These are phyloP conservation scores for Ifrita kowaldi DNA, from an alignment of 2,113 vertebrate species.

Conservation along the genomic window DNA sequence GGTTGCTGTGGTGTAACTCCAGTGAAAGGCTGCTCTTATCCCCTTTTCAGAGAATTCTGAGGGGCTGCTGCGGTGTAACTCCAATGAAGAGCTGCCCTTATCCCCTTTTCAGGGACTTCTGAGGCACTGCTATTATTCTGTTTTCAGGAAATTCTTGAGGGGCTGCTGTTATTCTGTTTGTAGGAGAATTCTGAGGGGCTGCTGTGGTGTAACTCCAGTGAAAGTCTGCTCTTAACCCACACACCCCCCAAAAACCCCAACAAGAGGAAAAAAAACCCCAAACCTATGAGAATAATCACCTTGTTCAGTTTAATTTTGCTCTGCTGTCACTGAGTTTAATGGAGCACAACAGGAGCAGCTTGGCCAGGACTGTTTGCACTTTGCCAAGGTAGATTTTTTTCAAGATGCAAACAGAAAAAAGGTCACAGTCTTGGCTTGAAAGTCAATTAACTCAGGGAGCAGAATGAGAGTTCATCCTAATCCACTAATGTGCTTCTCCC, in stretches of 20 bases:
- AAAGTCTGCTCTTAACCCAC: background rate
- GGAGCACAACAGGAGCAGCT: background rate
- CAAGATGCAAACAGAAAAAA: background rate
- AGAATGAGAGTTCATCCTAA: conserved; percentile 21
- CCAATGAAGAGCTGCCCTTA: no score
- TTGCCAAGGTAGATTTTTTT: background rate
- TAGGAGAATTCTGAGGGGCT: no score
- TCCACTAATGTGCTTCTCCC: conserved; percentile 30
- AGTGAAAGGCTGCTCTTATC: background rate
- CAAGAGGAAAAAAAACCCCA: background rate
- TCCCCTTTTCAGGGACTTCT: background rate
- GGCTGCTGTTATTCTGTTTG: background rate
- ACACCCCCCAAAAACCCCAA: no score
- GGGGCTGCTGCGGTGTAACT: no score
- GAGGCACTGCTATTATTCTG: background rate
- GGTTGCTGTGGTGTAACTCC: background rate
- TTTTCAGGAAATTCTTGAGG: no score
- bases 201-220: no score
- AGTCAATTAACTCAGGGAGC: conserved; percentile 48
- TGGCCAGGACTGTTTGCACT: background rate
- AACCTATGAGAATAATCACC: background rate
- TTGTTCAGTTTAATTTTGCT: background rate
- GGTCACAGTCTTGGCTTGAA: background rate
- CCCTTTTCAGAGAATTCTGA: background rate
- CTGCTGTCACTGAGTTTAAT: background rate